Evolutionary conservation across 2,113 vertebrate genomes (phyloP).

Genomic region (Percina caprodes): DNA sequence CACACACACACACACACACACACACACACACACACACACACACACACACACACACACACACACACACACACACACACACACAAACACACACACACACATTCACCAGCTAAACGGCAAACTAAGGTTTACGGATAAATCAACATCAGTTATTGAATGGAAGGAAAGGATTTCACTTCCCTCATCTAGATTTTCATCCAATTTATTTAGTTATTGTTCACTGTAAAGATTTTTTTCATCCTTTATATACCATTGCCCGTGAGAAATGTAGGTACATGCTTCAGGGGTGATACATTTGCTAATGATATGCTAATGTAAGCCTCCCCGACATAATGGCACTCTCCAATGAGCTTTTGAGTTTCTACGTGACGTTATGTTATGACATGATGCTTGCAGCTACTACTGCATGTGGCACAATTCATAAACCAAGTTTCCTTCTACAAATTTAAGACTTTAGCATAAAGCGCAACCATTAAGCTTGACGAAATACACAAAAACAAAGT

Average conservation of each 20-base stretch:
- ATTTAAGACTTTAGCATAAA: neutral
- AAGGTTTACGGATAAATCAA: neutral
- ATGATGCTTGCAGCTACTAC: neutral
- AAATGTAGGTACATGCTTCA: neutral
- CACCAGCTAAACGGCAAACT: neutral
- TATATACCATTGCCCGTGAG: neutral
- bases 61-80: neutral
- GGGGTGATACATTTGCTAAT: too few relatives aligned
- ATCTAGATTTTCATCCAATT: too few relatives aligned
- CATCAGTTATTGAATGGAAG: too few relatives aligned
- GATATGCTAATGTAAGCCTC: neutral
- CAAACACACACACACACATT: neutral
- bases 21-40: neutral
- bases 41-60: neutral
- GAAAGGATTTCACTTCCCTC: too few relatives aligned
- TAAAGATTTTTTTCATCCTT: neutral
- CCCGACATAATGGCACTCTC: neutral
- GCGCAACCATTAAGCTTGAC: too few relatives aligned
- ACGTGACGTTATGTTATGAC: neutral
- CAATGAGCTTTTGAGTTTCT: too few relatives aligned
- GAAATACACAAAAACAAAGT: neutral
- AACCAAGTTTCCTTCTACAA: neutral
- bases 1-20: neutral
- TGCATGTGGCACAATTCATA: neutral
- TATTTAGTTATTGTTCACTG: neutral